Evolutionary conservation across 2,888 invertebrate genomes (phyloP), one percentile per base, ranked within the genome.

Genomic region (Rotaria socialis): DNA sequence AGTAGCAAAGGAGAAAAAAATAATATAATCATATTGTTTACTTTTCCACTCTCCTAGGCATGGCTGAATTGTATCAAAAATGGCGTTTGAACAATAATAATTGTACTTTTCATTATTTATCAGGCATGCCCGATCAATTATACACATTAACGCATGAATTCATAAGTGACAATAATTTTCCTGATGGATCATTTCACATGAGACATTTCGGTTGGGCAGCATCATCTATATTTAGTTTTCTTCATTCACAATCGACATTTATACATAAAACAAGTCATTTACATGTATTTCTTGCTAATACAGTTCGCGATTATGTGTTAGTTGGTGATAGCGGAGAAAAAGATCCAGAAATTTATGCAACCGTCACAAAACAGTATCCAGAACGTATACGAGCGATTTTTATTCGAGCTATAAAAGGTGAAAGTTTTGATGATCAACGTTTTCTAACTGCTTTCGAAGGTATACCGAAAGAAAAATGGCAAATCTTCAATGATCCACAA

Each of bases 21-120:
- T 14, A 50, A 50, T 8, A 22, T 2, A n/a, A 47, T 22, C n/a
- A 8, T 3, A 58, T n/a, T 7, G 7, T 47, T 41, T 19, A 19
- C 41, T 75, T 43, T 22, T 4, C 19, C 27, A 6, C 43, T 41
- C 19, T 19, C 16, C 6, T 43, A 80, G 80, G 80, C 22, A 80
- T 80, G 80, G 43, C 80, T 14, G 47, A 43, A 8, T 80, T 80
- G 24, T 80, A 80, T 80, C 80, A 10, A 47, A 22, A 80, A n/a
- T 80, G 80, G 80, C 24, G 2, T 24, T 1, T 7, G 19, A 47
- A 11, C 8, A 43, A 47, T n/a, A 10, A 43, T 14, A 47, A 80
- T 80, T 80, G 80, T 80, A 80, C 80, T 3, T 80, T 80, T 80
- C 80, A 80, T 47, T 80, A 80, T 80, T 24, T 80, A n/a, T 47